Percentiles rank a stretch among this genome's conserved stretches.
These are phyloP conservation scores for Ophioninae sp. DNA, from an alignment of 2,888 invertebrate genomes.

Conservation along the genomic window DNA sequence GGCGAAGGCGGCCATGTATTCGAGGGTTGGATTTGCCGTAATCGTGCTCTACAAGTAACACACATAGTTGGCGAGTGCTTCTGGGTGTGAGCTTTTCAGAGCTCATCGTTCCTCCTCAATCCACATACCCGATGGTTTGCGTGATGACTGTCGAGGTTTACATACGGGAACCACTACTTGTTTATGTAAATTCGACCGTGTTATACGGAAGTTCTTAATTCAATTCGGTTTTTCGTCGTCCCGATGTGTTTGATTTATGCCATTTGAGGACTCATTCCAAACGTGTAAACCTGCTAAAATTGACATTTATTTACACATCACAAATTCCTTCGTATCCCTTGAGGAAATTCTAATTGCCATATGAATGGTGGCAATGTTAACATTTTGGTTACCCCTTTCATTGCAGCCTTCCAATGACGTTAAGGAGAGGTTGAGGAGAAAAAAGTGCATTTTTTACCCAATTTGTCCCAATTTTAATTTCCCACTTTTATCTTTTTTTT, in stretches of 20 bases:
- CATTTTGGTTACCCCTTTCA: background rate
- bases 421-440: background rate
- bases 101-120: slow-evolving; percentile 23
- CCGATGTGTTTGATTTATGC: slow-evolving; percentile 39
- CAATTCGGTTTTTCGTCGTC: slow-evolving; percentile 75
- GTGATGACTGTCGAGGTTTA: slow-evolving; percentile 2
- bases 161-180: slow-evolving; percentile 44
- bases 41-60: slow-evolving; percentile 33
- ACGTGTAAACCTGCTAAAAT: background rate
- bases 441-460: slow-evolving; percentile 54
- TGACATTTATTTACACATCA: background rate
- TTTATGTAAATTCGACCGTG: slow-evolving; percentile 77
- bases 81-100: slow-evolving; percentile 50
- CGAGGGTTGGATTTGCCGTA: slow-evolving; percentile 18
- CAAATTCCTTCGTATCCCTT: background rate
- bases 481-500: no score
- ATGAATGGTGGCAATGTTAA: background rate
- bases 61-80: slow-evolving; percentile 54
- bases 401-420: background rate
- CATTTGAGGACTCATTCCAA: background rate
- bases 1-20: slow-evolving; percentile 6
- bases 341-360: background rate
- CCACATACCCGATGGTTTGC: background rate
- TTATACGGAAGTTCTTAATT: slow-evolving; percentile 76
- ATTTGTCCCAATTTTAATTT: slow-evolving; percentile 15